Percentiles rank a stretch among this genome's conserved stretches.
These are phyloP conservation scores for Globodera ellingtonae DNA, from an alignment of 1,140 invertebrate genomes.

Conservation along the genomic window DNA sequence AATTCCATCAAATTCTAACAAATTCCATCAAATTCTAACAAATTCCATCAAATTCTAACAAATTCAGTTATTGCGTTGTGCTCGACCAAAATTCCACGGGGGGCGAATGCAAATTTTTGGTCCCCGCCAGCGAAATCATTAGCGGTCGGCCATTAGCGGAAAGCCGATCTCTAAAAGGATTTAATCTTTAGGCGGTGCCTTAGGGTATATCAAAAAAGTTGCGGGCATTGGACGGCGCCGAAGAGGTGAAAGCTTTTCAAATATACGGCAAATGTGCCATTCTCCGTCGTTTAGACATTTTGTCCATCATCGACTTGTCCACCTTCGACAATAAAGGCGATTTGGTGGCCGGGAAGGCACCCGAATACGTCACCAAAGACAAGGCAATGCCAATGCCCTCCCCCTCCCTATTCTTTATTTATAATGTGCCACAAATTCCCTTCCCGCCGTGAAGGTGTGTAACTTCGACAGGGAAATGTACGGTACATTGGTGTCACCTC, in stretches of 20 bases:
- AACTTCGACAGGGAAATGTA: slow-evolving; percentile 78
- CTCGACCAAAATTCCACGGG: slow-evolving; percentile 74
- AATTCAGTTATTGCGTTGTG: slow-evolving; percentile 71
- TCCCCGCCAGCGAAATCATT: slow-evolving; percentile 57
- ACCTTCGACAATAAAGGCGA: slow-evolving; percentile 59
- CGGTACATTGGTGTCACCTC: slow-evolving; percentile 81
- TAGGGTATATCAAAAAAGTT: slow-evolving; percentile 58
- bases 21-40: no score
- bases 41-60: no score
- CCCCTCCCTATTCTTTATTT: neutral
- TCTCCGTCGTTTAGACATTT: slow-evolving; percentile 22
- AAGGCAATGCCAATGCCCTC: slow-evolving; percentile 61
- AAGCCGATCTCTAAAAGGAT: neutral
- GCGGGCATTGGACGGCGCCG: slow-evolving; percentile 54
- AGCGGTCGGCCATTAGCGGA: slow-evolving; percentile 24
- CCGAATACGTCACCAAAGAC: slow-evolving; percentile 63
- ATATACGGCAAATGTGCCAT: neutral
- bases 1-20: no score
- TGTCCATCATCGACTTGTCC: slow-evolving; percentile 60
- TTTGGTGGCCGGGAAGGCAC: slow-evolving; percentile 53
- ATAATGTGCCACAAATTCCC: neutral
- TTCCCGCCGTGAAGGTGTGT: slow-evolving; percentile 69
- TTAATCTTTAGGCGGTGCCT: slow-evolving; percentile 48
- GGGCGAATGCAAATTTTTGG: slow-evolving; percentile 55
- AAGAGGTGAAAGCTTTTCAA: slow-evolving; percentile 19